Base-by-base conservation (phyloP, 2,888 invertebrate species). In the Chorisops tibialis region DNA sequence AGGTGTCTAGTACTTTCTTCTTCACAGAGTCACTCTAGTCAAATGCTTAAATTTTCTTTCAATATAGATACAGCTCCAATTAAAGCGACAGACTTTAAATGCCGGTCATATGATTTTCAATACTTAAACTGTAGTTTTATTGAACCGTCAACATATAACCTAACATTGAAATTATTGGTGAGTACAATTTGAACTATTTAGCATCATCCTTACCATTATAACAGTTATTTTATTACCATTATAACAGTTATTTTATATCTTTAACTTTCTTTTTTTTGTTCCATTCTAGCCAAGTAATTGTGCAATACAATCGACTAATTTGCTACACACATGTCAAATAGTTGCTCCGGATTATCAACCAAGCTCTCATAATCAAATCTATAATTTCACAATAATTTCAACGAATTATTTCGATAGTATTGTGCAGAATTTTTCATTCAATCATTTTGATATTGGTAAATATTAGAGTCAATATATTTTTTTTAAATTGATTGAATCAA, bases 361-460 rank as follows among this genome's bases (percentile, higher is more conserved):
- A n/a, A n/a, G n/a, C n/a, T n/a, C 56, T 5, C 16, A 19, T 6
- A 45, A 45, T 7, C 43, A 45, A 16, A 4, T 43, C 6, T 60
- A 60, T 30, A 24, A 60, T 39, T 60, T 60, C 30, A 50, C 49
- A 12, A n/a, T 60, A 6, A 21, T 7, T 14, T 38, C 60, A 12
- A 39, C 49, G 12, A 60, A 60, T 35, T 18, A 18, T 41, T 60
- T 50, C 7, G 60, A 41, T n/a, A 41, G 24, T 16, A 21, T 12
- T n/a, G 12, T n/a, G 6, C 60, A 60, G 19, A 41, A 22, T n/a
- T 60, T 60, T 18, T 19, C 19, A 12, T 18, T 50, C 6, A 60
- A 60, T 50, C 50, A 60, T 50, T 50, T 50, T 9, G 49, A 60
- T 11, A 60, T 16, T 24, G 60, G 60, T 60, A 30, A 30, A 12